Base-by-base conservation (phyloP, 2,888 invertebrate genomes). In the Ptychoptera albimana region DNA sequence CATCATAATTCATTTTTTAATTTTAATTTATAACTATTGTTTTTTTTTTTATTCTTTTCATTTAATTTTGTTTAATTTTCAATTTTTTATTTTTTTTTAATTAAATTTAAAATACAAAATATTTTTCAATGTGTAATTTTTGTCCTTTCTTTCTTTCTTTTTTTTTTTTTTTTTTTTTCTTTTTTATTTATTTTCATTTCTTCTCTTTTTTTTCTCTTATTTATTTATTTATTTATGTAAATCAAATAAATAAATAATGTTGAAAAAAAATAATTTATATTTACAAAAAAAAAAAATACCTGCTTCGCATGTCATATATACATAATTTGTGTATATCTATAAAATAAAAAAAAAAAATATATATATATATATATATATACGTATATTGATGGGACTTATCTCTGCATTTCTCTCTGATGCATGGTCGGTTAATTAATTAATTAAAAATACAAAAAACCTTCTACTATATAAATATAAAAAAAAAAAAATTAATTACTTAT, bases 361-460 rank as follows among this genome's bases (percentile, higher is more conserved):
- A 12, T n/a, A 30, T 39, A n/a, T 11, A 7, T 23, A n/a, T n/a
- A 1, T 4, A 38, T 8, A 23, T 23, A 38, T 13, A 13, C 29
- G 9, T 30, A 14, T 30, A 30, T 11, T 9, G 12, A 39, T 3
- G 12, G 23, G 23, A 6, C 11, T 29, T 23, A 49, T 42, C 46
- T 47, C 51, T 49, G 48, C 50, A 48, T 49, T 49, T 47, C 32
- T 32, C 4, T 32, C 50, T 52, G 51, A 51, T 53, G 50, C 50
- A 52, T 52, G 52, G 50, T 52, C 51, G 52, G 39, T 52, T 48
- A 46, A 46, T 41, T 42, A 44, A 49, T 45, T 46, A 49, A 48
- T 47, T 39, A 48, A 46, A 45, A 45, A 49, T 49, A 47, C n/a
- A 44, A 43, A 45, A 46, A 47, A 46, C 48, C 46, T 49, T 46